These are phyloP conservation scores for Caenorhabditis becei DNA, from an alignment of 2,888 invertebrate genomes.

Conservation along the genomic window DNA sequence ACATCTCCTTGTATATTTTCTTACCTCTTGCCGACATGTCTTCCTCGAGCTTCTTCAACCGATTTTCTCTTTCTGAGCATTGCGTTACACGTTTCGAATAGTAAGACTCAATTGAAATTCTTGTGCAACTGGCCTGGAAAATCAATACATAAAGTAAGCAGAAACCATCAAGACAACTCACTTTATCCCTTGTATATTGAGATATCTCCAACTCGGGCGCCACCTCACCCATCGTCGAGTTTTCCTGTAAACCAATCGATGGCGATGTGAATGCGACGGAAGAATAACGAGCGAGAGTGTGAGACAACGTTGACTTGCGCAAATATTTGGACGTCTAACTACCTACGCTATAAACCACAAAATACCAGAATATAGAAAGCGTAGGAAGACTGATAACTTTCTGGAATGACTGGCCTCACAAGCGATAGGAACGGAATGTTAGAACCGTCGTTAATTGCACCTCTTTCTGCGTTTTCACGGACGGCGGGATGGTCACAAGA, in stretches of 20 bases:
- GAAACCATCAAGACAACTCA: conserved; percentile 6
- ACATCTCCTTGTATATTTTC: not conserved
- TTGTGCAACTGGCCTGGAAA: conserved; percentile 88
- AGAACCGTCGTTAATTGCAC: conserved; percentile 10
- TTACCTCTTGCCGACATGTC: conserved; percentile 93
- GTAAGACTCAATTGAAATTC: conserved; percentile 98
- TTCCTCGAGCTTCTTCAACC: conserved; percentile 91
- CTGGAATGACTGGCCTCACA: not conserved
- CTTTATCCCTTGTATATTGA: conserved; percentile 77
- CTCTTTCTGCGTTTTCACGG: not conserved
- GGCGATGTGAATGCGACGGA: conserved; percentile 4
- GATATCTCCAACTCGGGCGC: conserved; percentile 64
- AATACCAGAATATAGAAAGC: not conserved
- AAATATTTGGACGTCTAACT: conserved; percentile 42
- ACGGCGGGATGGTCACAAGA: conserved; percentile 9
- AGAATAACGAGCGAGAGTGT: conserved; percentile 11
- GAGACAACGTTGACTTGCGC: conserved; percentile 21
- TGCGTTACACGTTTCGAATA: conserved; percentile 94
- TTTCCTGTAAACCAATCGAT: conserved; percentile 33
- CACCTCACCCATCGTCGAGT: conserved; percentile 57
- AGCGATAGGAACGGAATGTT: not conserved
- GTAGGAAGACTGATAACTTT: not conserved
- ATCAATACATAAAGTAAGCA: not conserved
- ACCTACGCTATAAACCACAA: conserved; percentile 36
- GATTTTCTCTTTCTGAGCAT: conserved; percentile 92